A percentile compares a stretch with the other conserved stretches of the same genome.
Evolutionary conservation across 2,797 vertebrate genomes (phyloP).

Genomic region (Nannoperca australis): DNA sequence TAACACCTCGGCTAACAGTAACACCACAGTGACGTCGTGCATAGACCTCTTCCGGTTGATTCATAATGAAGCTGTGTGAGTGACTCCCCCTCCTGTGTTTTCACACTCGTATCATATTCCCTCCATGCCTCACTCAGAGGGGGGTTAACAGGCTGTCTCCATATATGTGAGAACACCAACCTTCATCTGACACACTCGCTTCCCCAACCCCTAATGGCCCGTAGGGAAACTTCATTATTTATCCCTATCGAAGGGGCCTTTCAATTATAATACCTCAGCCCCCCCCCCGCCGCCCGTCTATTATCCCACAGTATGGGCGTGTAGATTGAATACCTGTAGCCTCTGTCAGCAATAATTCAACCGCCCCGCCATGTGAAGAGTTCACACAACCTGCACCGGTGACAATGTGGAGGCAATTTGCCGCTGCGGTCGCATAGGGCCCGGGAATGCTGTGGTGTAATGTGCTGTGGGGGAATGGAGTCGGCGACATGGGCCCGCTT

Average conservation of each 20-base stretch:
- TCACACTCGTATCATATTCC: constrained; percentile 65
- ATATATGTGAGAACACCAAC: constrained; percentile 59
- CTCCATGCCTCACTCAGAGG: constrained; percentile 52
- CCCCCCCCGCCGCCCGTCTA: constrained; percentile 40
- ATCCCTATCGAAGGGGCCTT: constrained; percentile 77
- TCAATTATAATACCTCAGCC: constrained; percentile 76
- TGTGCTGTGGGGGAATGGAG: constrained; percentile 33
- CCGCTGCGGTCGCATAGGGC: constrained; percentile 23
- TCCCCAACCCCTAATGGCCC: constrained; percentile 66
- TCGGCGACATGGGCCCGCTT: constrained; percentile 32
- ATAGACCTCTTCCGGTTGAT: constrained; percentile 48
- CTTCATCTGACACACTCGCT: constrained; percentile 45
- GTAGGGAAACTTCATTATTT: constrained; percentile 80
- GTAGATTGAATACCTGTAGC: constrained; percentile 73
- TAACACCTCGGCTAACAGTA: constrained; percentile 18
- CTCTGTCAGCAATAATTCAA: constrained; percentile 65
- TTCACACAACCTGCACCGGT: constrained; percentile 47
- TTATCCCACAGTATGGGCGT: constrained; percentile 52
- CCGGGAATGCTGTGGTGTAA: constrained; percentile 15
- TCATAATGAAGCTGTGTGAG: constrained; percentile 60
- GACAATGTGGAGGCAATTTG: constrained; percentile 64
- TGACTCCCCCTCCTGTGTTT: constrained; percentile 48
- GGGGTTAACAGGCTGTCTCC: constrained; percentile 65
- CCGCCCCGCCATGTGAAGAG: constrained; percentile 31
- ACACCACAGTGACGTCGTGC: constrained; percentile 28